Evolutionary conservation across 1,140 invertebrate genomes (phyloP).

Genomic region (Bombus difficillimus): DNA sequence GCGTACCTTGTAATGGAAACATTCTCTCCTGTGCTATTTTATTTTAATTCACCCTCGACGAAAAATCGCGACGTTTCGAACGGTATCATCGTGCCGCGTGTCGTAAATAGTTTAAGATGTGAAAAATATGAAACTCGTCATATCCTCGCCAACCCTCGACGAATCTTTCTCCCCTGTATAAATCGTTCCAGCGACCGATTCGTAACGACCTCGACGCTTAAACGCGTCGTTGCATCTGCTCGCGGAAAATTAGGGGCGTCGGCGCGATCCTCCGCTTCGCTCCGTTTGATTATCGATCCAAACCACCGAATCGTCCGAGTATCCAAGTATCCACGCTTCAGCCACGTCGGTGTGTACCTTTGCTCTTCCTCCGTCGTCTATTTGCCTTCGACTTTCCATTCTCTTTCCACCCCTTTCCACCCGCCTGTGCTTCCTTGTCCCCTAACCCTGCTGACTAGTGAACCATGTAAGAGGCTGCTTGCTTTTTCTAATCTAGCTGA

Average conservation of each 20-base stretch:
- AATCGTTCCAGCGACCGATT: neutral
- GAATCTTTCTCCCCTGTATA: no score
- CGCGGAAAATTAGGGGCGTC: slow-evolving; percentile 34
- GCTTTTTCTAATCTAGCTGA: slow-evolving; percentile 72
- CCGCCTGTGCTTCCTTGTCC: neutral
- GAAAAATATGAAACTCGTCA: neutral
- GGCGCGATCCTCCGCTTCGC: slow-evolving; percentile 12
- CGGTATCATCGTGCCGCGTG: neutral
- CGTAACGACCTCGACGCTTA: neutral
- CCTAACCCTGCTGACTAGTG: slow-evolving; percentile 47
- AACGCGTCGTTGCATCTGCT: neutral
- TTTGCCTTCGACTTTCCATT: slow-evolving; percentile 38
- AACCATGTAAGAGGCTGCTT: slow-evolving; percentile 69
- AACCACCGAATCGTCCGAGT: slow-evolving; percentile 39
- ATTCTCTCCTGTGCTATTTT: neutral
- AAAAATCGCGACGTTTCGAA: neutral
- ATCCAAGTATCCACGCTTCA: slow-evolving; percentile 18
- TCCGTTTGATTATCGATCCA: slow-evolving; percentile 53
- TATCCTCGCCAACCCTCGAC: neutral
- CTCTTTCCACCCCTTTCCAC: slow-evolving; percentile 8
- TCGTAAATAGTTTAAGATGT: neutral
- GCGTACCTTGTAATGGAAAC: neutral
- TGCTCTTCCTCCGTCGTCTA: neutral
- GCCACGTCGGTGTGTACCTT: slow-evolving; percentile 7
- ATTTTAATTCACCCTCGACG: neutral